Evolutionary conservation across 2,888 invertebrate genomes (phyloP), one percentile per base, ranked within the genome.

Genomic region (Caenorhabditis sp.): DNA sequence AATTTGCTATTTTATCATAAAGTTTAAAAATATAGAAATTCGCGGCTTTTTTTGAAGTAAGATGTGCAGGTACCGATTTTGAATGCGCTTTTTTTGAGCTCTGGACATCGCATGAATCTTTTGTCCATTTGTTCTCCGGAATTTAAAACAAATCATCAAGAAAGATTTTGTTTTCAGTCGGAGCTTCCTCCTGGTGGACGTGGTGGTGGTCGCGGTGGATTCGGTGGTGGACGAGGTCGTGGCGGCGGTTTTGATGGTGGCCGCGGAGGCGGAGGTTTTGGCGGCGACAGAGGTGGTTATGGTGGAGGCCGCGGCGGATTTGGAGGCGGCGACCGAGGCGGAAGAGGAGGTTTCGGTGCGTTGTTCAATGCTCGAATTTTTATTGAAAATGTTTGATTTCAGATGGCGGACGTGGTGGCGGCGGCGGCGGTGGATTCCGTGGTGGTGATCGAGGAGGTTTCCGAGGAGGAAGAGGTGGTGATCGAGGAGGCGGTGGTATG

Each of bases 401-500:
- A 31, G 31, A 31, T 31, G 31, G 31, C 10, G 70, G 68, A 1
- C 74, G 43, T 36, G 61, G 56, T 10, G 38, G 25, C 21, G 76
- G 56, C 14, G 38, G 25, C 21, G 76, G 53, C 36, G 20, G 23
- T 23, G 77, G 73, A 23, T 68, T 66, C 58, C 64, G 77, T 21
- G 72, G 78, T 2, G 78, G 81, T 10, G 65, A 62, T 23, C 59
- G 69, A 26, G 73, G 73, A 14, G 69, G 70, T 27, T 65, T 59
- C 58, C 69, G 76, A 7, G 72, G 69, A n/a, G 59, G 76, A 20
- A 59, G 75, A 43, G 70, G 69, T 12, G 73, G 74, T 25, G 59
- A 60, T 49, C 59, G 74, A 17, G 76, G 74, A 17, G 76, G 59
- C 31, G 67, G 71, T 26, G 76, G 74, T 31, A 57, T n/a, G n/a